Evolutionary conservation across 2,113 vertebrate genomes (phyloP).

Genomic region (Lanius ludovicianus): DNA sequence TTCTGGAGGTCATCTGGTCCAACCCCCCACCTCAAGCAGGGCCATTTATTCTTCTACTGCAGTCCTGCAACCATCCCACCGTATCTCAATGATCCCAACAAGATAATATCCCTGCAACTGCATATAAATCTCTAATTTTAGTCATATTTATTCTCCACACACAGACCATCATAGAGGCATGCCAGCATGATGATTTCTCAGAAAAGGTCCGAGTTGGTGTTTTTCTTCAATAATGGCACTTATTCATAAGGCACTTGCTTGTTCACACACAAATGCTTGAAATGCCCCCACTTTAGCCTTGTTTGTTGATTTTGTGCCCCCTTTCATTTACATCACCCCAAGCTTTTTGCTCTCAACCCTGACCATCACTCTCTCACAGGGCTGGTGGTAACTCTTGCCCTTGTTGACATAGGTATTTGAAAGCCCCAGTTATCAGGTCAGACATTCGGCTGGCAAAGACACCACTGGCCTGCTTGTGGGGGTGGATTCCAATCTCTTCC

Average conservation of each 20-base stretch:
- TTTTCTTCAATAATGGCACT: background rate
- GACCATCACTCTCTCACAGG: background rate
- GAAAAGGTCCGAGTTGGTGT: accelerated
- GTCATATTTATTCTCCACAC: background rate
- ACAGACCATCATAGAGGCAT: background rate
- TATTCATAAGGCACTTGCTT: background rate
- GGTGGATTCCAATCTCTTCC: background rate
- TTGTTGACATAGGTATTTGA: background rate
- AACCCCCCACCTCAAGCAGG: background rate
- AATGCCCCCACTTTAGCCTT: background rate
- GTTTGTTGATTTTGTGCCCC: background rate
- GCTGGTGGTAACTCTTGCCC: background rate
- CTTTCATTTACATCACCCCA: background rate
- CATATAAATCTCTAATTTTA: background rate
- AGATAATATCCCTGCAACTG: background rate
- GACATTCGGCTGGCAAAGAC: background rate
- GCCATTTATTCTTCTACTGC: background rate
- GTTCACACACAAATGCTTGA: background rate
- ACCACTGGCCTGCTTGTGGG: background rate
- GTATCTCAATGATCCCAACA: background rate
- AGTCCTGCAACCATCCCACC: background rate
- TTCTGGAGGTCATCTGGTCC: background rate
- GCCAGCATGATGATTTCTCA: background rate
- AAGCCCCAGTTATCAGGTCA: background rate
- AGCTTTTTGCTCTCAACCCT: background rate